phyloP scores from a whole-genome alignment of 2,888 invertebrate species.

The Mythimna pallens region DNA sequence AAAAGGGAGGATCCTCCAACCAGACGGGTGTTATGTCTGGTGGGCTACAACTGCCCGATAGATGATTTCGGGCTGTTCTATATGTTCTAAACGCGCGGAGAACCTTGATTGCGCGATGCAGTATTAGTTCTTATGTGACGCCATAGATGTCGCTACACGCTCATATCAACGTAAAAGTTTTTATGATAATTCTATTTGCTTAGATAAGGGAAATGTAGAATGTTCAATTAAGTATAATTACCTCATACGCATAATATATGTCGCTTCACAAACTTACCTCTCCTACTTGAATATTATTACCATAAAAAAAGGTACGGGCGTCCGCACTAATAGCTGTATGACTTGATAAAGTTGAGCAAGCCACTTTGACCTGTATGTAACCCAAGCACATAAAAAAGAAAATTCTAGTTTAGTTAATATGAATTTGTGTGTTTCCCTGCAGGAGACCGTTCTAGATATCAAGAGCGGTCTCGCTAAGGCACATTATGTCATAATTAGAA shows the following conservation, averaged over 20 bases:
- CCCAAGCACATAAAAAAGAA: constrained; percentile 41
- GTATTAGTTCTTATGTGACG: no score
- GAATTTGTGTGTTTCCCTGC: constrained; percentile 56
- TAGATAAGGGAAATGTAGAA: constrained; percentile 20
- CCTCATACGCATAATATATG: constrained; percentile 56
- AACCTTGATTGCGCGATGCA: no score
- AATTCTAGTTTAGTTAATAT: constrained; percentile 34
- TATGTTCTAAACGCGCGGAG: no score
- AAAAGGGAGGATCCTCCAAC: no score
- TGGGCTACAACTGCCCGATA: no score
- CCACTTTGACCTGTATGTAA: constrained; percentile 57
- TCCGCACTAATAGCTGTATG: constrained; percentile 60
- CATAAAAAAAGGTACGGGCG: constrained; percentile 64
- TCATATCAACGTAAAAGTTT: constrained; percentile 12
- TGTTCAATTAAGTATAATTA: constrained; percentile 57
- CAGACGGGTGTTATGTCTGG: no score
- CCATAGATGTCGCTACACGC: no score
- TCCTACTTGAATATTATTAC: constrained; percentile 67
- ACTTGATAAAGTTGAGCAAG: constrained; percentile 37
- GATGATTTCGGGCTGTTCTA: no score
- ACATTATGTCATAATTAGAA: constrained; percentile 67
- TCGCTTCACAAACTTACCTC: constrained; percentile 59
- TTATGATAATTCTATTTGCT: constrained; percentile 34
- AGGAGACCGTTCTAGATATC: constrained; percentile 54
- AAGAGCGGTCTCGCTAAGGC: constrained; percentile 58